A percentile compares a stretch with the other conserved stretches of the same genome.
phyloP scores from a whole-genome alignment of 2,888 invertebrate genomes.

The Unio delphinus region DNA sequence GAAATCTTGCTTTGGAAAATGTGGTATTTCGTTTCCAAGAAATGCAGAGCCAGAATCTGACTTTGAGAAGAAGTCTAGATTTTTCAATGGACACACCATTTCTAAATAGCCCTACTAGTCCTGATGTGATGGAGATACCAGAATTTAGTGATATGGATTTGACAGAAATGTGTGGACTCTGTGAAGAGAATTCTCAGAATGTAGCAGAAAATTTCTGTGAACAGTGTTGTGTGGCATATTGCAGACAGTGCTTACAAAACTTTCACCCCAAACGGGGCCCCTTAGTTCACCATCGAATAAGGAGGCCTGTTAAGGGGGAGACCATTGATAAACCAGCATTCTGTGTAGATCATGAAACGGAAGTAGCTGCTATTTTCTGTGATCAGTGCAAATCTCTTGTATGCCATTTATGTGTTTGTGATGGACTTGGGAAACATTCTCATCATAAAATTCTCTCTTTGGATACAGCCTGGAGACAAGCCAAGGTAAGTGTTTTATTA shows the following conservation, averaged over 20 bases:
- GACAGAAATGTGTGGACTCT: slow-evolving; percentile 56
- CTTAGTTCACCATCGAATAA: slow-evolving; percentile 53
- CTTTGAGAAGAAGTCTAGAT: slow-evolving; percentile 46
- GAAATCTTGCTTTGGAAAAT: slow-evolving; percentile 66
- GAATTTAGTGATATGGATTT: slow-evolving; percentile 19
- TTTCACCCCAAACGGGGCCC: slow-evolving; percentile 63
- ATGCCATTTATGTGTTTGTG: slow-evolving; percentile 67
- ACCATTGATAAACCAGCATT: slow-evolving; percentile 37
- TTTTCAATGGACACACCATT: slow-evolving; percentile 25
- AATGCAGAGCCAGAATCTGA: slow-evolving; percentile 57
- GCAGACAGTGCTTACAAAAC: slow-evolving; percentile 57
- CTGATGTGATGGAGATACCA: slow-evolving; percentile 15
- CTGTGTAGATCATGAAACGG: slow-evolving; percentile 59
- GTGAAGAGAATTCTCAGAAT: slow-evolving; percentile 47
- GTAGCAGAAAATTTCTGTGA: slow-evolving; percentile 62
- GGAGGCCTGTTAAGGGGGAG: slow-evolving; percentile 34
- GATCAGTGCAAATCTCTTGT: slow-evolving; percentile 60
- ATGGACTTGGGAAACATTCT: slow-evolving; percentile 64
- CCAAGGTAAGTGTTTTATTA: slow-evolving; percentile 48
- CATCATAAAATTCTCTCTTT: slow-evolving; percentile 62
- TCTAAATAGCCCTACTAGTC: slow-evolving; percentile 1
- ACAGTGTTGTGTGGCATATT: slow-evolving; percentile 65
- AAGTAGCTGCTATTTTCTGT: slow-evolving; percentile 62
- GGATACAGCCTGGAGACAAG: slow-evolving; percentile 59
- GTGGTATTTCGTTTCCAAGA: slow-evolving; percentile 66